Percentiles rank a stretch among this genome's conserved stretches.
Evolutionary conservation across 2,888 invertebrate species (phyloP).

Genomic region (Melanargia galathea): DNA sequence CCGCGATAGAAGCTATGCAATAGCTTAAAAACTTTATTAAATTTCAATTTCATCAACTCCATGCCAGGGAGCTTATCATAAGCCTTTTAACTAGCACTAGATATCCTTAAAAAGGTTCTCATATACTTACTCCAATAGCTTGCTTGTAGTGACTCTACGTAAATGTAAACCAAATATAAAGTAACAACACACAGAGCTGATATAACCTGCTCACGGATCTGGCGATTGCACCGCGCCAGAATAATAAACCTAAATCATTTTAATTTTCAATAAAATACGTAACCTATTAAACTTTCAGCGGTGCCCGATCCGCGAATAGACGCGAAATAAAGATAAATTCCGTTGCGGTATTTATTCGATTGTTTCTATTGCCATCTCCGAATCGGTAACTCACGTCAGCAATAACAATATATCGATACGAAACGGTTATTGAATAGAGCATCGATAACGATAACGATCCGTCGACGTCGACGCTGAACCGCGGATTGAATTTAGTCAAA

Average conservation of each 20-base stretch:
- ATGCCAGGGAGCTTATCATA: too few relatives aligned
- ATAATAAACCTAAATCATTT: constrained; percentile 15
- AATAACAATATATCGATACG: constrained; percentile 75
- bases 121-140: too few relatives aligned
- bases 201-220: neutral
- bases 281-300: constrained; percentile 58
- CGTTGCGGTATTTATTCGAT: constrained; percentile 70
- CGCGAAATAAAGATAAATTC: constrained; percentile 67
- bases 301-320: constrained; percentile 62
- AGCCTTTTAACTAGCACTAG: too few relatives aligned
- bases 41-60: too few relatives aligned
- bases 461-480: constrained; percentile 36
- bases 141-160: too few relatives aligned
- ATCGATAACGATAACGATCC: constrained; percentile 63
- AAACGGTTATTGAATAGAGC: constrained; percentile 71
- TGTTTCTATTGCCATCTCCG: constrained; percentile 71
- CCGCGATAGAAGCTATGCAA: too few relatives aligned
- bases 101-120: too few relatives aligned
- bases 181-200: too few relatives aligned
- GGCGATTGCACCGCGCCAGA: neutral
- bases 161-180: too few relatives aligned
- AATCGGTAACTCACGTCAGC: constrained; percentile 75
- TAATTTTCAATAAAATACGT: constrained; percentile 19
- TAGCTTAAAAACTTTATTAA: too few relatives aligned
- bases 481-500: constrained; percentile 52